Base-by-base conservation (phyloP, 2,113 vertebrate species). In the Oncorhynchus clarkii region DNA sequence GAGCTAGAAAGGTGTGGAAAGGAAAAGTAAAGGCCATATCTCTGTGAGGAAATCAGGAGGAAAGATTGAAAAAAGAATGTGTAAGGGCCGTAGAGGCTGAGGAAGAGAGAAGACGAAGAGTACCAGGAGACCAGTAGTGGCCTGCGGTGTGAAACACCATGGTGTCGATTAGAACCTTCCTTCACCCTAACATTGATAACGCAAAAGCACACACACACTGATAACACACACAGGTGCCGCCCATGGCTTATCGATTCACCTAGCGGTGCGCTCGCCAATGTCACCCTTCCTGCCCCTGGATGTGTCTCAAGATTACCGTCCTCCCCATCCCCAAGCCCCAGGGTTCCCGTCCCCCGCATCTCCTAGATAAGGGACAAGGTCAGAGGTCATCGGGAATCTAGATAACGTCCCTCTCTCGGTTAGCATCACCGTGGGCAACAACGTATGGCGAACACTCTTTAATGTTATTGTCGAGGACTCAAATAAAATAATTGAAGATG, bases 371-470 rank as follows among this genome's bases (percentile, higher is more conserved):
- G 48, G 62, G 26, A 22, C 13, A 22, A 29, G 67, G 57, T 79
- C 73, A 66, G n/a, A 78, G 82, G 79, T 81, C 60, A 57, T 9
- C 34, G 3, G 31, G 24, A 77, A 78, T 65, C 45, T 26, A 1
- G 49, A 70, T 77, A 48, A 73, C 60, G 67, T 48, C 65, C 39
- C 14, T 29, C 4, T 29, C 13, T 75, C 39, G 69, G 22, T 45
- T 22, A 65, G 24, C 54, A 22, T 24, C 64, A 66, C 49, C 60
- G 67, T 27, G 67, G 75, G 75, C 72, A 48, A 18, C 39, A 80
- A 80, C 51, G 13, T 8, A 45, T 9, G 9, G 39, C 9, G 39
- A 45, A 45, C 39, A 2, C 39, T 45, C 2, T 45, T 45, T 45
- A 45, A 45, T 12, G 39, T 45, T 45, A 45, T 45, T 2, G 39